A percentile compares a stretch with the other conserved stretches of the same genome.
phyloP scores from a whole-genome alignment of 2,888 invertebrate species.

The Scaptomyza reducta region DNA sequence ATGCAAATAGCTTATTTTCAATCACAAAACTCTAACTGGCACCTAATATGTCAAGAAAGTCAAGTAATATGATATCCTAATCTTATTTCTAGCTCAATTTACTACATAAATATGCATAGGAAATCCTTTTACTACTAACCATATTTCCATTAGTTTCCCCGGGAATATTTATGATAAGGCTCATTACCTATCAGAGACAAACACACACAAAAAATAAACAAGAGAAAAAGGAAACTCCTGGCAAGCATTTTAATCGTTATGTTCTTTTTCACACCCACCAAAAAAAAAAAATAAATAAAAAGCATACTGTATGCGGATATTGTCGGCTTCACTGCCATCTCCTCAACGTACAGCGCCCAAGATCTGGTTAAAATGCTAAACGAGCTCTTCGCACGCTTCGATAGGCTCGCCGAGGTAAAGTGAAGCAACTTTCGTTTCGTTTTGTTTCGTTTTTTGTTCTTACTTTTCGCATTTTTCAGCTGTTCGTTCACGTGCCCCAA shows the following conservation, averaged over 20 bases:
- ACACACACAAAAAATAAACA: constrained; percentile 4
- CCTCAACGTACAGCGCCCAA: constrained; percentile 97
- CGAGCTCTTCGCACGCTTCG: constrained; percentile 97
- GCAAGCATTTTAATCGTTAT: constrained; percentile 45
- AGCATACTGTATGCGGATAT: constrained; percentile 99
- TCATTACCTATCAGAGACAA: constrained; percentile 1
- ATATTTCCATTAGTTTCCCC: constrained; percentile 4
- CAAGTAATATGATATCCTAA: not conserved
- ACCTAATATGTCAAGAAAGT: not conserved
- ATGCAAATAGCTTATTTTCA: not conserved
- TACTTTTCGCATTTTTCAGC: constrained; percentile 29
- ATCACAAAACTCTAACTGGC: not conserved
- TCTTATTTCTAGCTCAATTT: not conserved
- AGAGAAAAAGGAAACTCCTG: not conserved
- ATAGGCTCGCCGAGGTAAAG: constrained; percentile 92
- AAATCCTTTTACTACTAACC: not conserved
- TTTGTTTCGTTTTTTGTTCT: constrained; percentile 5
- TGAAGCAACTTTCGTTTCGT: constrained; percentile 37
- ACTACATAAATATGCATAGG: not conserved
- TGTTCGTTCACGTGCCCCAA: constrained; percentile 53
- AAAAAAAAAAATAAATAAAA: not conserved
- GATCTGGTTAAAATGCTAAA: constrained; percentile 97
- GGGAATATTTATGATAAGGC: not conserved
- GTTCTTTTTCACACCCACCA: constrained; percentile 42
- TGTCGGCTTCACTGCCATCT: constrained; percentile 98